Base-by-base conservation (phyloP, 2,888 invertebrate species). In the Leistus spinibarbis region DNA sequence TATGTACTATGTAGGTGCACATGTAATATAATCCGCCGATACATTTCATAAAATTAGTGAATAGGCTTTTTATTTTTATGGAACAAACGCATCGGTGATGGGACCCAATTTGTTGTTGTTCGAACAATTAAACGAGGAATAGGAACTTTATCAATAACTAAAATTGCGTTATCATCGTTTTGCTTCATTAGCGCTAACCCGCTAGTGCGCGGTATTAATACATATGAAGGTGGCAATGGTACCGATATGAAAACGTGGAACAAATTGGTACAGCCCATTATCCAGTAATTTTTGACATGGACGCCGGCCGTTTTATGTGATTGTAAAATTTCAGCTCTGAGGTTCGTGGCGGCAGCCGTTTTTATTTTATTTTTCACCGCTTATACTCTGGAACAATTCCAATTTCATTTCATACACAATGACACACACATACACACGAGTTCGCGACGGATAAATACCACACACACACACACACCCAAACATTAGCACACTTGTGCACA, bases 391-490 rank as follows among this genome's bases (percentile, higher is more conserved):
- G 60, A 60, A 60, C 60, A 60, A 60, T 60, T 60, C 60, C 60
- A 60, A 60, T 60, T 60, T 60, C 60, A 60, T 60, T 60, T 60
- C 17, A 60, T 60, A 60, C 60, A 60, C 60, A 60, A 40, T 40
- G 5, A 40, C 40, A 40, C 13, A 40, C 40, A 40, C 40, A 40
- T n/a, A n/a, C n/a, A n/a, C n/a, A n/a, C n/a, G n/a, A n/a, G n/a
- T n/a, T n/a, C n/a, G n/a, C n/a, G n/a, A n/a, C n/a, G n/a, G n/a
- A n/a, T n/a, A n/a, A n/a, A n/a, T n/a, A 40, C 40, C 1, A 40
- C 7, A 7, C 40, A 40, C 7, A 40, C 4, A 40, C 40, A 40
- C 4, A 40, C 40, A 40, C 5, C 7, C 13, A 7, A 10, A 40
- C 40, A 40, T 40, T 40, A 13, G 40, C 5, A 40, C 40, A 5